Evolutionary conservation across 1,140 invertebrate species (phyloP).

Genomic region (Helicorthomorpha holstii): DNA sequence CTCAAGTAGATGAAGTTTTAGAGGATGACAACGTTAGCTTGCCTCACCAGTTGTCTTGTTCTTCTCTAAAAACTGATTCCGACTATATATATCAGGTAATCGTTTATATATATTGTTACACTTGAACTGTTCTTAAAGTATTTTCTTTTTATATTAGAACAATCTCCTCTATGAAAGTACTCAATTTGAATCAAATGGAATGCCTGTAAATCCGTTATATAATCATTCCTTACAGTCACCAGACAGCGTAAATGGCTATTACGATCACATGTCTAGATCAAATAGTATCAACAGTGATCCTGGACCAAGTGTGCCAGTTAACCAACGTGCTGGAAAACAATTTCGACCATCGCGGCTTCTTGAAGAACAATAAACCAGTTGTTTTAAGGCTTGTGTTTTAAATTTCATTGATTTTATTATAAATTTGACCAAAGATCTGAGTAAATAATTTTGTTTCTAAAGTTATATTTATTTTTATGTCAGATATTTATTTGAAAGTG

Average conservation of each 20-base stretch:
- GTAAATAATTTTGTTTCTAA: no score
- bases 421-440: no score
- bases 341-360: no score
- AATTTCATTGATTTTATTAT: no score
- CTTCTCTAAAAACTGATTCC: conserved; percentile 54
- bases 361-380: no score
- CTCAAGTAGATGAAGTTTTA: conserved; percentile 55
- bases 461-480: no score
- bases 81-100: conserved; percentile 40
- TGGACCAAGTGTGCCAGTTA: not conserved
- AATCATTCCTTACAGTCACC: conserved; percentile 53
- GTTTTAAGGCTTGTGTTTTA: no score
- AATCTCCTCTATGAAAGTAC: conserved; percentile 62
- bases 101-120: conserved; percentile 11
- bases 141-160: conserved; percentile 37
- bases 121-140: not conserved
- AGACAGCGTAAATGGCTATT: conserved; percentile 44
- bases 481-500: no score
- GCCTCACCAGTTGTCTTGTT: conserved; percentile 57
- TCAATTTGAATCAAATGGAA: conserved; percentile 38
- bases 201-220: conserved; percentile 49
- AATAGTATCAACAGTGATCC: conserved; percentile 29
- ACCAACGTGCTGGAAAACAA: no score
- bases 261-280: conserved; percentile 9
- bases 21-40: conserved; percentile 60